Evolutionary conservation across 2,797 vertebrate species (phyloP).

Genomic region (Poeciliopsis paucimaculata): DNA sequence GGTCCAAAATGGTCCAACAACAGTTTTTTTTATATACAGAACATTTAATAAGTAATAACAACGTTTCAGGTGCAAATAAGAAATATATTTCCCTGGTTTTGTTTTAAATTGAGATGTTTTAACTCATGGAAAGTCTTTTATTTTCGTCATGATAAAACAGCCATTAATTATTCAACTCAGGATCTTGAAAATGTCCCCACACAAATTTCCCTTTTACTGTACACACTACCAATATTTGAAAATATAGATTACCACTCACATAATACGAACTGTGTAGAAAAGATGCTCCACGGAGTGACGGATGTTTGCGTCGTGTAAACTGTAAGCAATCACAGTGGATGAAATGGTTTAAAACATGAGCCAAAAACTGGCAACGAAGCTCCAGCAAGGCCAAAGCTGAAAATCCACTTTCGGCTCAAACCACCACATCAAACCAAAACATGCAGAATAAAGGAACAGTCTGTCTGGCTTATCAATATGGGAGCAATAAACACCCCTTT

Average conservation of each 20-base stretch:
- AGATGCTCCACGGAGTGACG: not conserved
- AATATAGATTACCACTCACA: not conserved
- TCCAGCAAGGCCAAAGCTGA: not conserved
- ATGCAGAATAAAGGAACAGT: not conserved
- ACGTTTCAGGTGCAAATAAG: not conserved
- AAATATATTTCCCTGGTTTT: slow-evolving; percentile 7
- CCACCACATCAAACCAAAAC: slow-evolving; percentile 1
- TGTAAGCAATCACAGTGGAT: not conserved
- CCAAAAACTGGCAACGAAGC: not conserved
- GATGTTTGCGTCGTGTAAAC: not conserved
- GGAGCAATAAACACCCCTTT: not conserved
- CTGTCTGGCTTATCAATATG: not conserved
- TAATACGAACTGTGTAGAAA: not conserved
- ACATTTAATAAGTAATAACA: not conserved
- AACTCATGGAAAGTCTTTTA: not conserved
- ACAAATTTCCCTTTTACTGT: not conserved
- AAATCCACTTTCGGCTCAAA: not conserved
- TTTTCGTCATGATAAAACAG: not conserved
- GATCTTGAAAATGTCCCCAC: not conserved
- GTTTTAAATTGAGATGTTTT: slow-evolving; percentile 3
- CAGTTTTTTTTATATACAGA: not conserved
- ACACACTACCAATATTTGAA: not conserved
- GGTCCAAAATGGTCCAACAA: not conserved
- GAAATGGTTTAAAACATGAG: not conserved
- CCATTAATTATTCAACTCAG: not conserved